phyloP scores from a whole-genome alignment of 2,888 invertebrate genomes.

The Ophion ventricosus region DNA sequence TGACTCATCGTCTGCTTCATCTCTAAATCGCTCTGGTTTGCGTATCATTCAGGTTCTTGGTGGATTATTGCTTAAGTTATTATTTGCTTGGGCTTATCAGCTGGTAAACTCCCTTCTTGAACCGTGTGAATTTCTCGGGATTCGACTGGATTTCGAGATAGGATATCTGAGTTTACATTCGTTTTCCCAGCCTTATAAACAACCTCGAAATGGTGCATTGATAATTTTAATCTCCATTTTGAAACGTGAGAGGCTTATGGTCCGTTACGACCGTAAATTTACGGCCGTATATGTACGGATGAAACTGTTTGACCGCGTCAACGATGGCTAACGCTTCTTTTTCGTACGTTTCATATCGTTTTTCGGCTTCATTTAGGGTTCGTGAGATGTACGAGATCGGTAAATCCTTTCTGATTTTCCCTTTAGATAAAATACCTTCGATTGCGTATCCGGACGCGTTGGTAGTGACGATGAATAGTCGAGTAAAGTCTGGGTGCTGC shows the following conservation, averaged over 20 bases:
- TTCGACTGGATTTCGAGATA: conserved; percentile 48
- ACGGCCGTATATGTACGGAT: conserved; percentile 33
- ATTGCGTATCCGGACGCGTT: conserved; percentile 59
- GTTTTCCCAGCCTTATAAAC: conserved; percentile 7
- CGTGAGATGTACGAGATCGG: conserved; percentile 35
- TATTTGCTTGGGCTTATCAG: background rate
- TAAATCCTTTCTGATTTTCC: conserved; percentile 27
- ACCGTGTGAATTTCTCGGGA: background rate
- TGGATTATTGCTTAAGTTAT: background rate
- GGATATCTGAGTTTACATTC: conserved; percentile 16
- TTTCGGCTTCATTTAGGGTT: conserved; percentile 35
- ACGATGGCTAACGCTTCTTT: conserved; percentile 8
- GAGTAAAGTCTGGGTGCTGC: conserved; percentile 65
- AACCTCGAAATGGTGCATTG: conserved; percentile 35
- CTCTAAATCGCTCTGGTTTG: background rate
- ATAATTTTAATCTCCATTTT: conserved; percentile 39
- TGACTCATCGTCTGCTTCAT: background rate
- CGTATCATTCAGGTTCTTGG: conserved; percentile 11
- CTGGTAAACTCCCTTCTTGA: background rate
- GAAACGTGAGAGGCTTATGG: conserved; percentile 41
- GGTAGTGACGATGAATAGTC: conserved; percentile 67
- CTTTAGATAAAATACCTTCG: background rate
- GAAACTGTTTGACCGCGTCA: conserved; percentile 36
- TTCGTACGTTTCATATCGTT: conserved; percentile 30
- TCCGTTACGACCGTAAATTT: conserved; percentile 29